Percentiles rank a stretch among this genome's conserved stretches.
Conservation (phyloP, 2,888 invertebrate species). For the Hydrotaea cyrtoneurina region DNA sequence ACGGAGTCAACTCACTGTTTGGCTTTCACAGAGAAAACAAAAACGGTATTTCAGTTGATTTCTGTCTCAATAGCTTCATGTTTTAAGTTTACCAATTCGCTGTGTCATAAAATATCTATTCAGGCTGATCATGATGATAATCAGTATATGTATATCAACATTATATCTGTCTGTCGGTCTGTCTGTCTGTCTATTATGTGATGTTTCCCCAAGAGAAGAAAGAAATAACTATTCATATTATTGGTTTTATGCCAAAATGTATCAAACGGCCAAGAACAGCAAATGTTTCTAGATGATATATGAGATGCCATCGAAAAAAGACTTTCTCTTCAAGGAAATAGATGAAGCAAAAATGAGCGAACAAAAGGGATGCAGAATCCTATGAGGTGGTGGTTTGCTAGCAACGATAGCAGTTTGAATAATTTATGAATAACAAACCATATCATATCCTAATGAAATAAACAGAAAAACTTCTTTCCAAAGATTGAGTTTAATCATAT, state of each 20-base stretch:
- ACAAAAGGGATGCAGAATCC: neutral
- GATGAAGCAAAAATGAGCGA: neutral
- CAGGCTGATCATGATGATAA: conserved; percentile 48
- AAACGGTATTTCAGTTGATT: conserved; percentile 29
- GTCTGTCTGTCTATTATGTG: too few relatives aligned
- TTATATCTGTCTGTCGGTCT: too few relatives aligned
- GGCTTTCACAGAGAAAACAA: neutral
- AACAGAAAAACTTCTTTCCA: conserved; percentile 36
- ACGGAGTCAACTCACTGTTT: conserved; percentile 4
- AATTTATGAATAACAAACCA: conserved; percentile 35
- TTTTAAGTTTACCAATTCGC: conserved; percentile 52
- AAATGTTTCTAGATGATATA: conserved; percentile 25
- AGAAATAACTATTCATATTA: conserved; percentile 4
- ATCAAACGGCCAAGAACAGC: conserved; percentile 27
- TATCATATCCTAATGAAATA: conserved; percentile 31
- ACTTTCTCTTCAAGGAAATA: neutral
- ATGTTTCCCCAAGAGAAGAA: neutral
- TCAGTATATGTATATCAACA: neutral
- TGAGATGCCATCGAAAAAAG: conserved; percentile 21
- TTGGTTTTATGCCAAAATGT: conserved; percentile 29
- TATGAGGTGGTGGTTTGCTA: neutral
- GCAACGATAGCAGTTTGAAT: conserved; percentile 34
- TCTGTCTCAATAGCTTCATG: conserved; percentile 39
- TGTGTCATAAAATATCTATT: conserved; percentile 58
- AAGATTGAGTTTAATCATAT: conserved; percentile 46